Conservation (phyloP, 2,113 vertebrate species). For the Pica pica region DNA sequence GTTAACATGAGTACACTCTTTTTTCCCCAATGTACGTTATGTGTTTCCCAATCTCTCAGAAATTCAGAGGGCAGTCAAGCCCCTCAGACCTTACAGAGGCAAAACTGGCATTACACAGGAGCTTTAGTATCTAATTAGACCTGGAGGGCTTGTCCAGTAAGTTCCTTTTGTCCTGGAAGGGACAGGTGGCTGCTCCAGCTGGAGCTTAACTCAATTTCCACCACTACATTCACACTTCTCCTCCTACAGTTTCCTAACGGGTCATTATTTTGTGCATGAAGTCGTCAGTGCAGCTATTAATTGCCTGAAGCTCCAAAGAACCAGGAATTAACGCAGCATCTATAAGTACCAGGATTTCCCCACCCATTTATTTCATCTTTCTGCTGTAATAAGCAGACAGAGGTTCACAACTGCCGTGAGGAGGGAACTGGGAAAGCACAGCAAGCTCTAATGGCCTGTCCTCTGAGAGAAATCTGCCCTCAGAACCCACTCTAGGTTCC, state of each 20-base stretch:
- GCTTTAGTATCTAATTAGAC: background rate
- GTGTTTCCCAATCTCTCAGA: background rate
- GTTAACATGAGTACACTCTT: background rate
- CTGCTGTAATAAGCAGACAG: background rate
- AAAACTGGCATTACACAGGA: background rate
- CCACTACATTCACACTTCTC: background rate
- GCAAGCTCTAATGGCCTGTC: background rate
- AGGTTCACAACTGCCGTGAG: rapidly evolving
- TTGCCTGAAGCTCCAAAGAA: background rate
- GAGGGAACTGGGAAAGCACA: background rate
- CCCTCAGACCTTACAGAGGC: background rate
- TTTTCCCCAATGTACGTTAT: rapidly evolving
- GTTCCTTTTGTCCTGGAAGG: background rate
- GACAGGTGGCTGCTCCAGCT: background rate
- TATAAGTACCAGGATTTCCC: background rate
- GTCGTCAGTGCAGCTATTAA: background rate
- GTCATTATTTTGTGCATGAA: background rate
- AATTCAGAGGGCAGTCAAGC: background rate
- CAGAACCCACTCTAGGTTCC: background rate
- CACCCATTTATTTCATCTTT: background rate
- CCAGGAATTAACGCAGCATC: background rate
- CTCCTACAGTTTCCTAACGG: background rate
- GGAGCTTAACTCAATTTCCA: background rate
- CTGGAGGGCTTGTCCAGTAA: background rate
- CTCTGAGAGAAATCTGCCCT: background rate